Percentiles rank a stretch among this genome's conserved stretches.
Evolutionary conservation across 2,888 invertebrate species (phyloP).

Genomic region (Gastracanthus pulcherrimus): DNA sequence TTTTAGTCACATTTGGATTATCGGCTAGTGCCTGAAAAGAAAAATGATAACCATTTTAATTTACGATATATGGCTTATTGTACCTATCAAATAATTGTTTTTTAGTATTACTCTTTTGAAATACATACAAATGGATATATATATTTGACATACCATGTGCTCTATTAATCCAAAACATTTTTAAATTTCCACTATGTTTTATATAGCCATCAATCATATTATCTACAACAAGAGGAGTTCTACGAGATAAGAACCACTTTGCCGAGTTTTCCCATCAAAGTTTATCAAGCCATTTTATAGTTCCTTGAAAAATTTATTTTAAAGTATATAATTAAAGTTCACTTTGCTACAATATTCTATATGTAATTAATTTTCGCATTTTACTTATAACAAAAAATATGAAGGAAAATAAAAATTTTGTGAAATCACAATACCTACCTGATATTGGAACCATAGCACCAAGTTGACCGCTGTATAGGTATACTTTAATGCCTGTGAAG

Average conservation of each 20-base stretch:
- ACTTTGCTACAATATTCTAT: no score
- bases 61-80: no score
- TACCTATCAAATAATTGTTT: background rate
- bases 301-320: background rate
- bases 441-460: conserved; percentile 69
- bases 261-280: background rate
- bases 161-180: conserved; percentile 87
- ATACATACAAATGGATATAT: no score
- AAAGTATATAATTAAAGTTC: no score
- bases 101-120: no score
- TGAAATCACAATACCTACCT: conserved; percentile 61
- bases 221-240: background rate
- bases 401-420: no score
- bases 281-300: background rate
- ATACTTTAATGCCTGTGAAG: conserved; percentile 67
- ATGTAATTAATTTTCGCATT: no score
- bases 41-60: background rate
- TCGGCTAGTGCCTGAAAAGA: background rate
- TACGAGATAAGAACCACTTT: background rate
- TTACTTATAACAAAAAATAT: no score
- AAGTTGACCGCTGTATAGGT: conserved; percentile 69
- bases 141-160: conserved; percentile 84
- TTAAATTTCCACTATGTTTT: conserved; percentile 83
- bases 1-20: no score
- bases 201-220: conserved; percentile 86